Evolutionary conservation across 2,113 vertebrate species (phyloP).

Genomic region (Megaceryle torquata): DNA sequence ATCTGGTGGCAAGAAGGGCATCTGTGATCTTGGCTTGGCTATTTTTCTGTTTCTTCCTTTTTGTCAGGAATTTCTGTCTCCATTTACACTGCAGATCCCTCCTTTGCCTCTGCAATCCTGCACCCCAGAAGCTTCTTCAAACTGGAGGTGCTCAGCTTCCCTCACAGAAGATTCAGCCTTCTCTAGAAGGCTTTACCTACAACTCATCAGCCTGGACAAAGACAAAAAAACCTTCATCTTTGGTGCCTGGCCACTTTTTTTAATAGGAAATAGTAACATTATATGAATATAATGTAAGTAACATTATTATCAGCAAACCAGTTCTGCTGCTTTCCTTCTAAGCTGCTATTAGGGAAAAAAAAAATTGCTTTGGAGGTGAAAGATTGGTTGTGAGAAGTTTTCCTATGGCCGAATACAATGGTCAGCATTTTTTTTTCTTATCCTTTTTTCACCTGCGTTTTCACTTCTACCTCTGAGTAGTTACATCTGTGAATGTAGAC

Average conservation of each 20-base stretch:
- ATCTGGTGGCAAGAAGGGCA: not conserved
- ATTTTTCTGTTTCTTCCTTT: not conserved
- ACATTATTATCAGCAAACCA: not conserved
- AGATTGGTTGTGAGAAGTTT: not conserved
- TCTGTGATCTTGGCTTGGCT: not conserved
- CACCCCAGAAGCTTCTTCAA: not conserved
- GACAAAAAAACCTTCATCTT: not conserved
- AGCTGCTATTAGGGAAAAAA: not conserved
- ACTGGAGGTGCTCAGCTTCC: not conserved
- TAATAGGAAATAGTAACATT: not conserved
- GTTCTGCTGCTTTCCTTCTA: not conserved
- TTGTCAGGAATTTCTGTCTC: not conserved
- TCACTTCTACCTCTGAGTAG: not conserved
- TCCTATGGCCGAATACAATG: not conserved
- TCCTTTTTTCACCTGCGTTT: not conserved
- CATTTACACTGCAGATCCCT: not conserved
- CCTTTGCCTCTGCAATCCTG: not conserved
- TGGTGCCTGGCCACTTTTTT: not conserved
- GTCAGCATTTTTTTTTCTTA: not conserved
- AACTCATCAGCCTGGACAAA: not conserved
- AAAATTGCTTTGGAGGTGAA: not conserved
- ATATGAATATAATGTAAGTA: not conserved
- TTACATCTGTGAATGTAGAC: not conserved
- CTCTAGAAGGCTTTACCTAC: not conserved
- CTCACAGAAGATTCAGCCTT: not conserved